phyloP scores from a whole-genome alignment of 2,797 vertebrate species.

The Mormyrus hasselquistii region DNA sequence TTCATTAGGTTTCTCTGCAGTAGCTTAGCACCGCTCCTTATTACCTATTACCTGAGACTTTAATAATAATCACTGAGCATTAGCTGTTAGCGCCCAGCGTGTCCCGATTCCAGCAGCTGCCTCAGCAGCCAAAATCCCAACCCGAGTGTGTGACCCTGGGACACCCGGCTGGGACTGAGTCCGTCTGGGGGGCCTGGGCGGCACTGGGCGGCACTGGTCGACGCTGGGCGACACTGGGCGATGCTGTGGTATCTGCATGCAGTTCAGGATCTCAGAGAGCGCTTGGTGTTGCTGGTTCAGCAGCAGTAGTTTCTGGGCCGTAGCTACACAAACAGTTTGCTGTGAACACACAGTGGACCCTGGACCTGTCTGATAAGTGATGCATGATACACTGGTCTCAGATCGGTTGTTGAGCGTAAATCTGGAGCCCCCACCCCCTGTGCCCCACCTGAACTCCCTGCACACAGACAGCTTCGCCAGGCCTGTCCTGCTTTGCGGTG shows the following conservation, averaged over 20 bases:
- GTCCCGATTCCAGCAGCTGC: background rate
- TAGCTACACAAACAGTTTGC: background rate
- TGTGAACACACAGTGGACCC: background rate
- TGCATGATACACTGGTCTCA: background rate
- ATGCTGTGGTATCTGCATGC: background rate
- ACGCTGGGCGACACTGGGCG: too few species aligned
- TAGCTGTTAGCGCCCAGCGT: background rate
- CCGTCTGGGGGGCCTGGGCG: background rate
- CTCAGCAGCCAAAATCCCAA: background rate
- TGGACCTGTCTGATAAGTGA: background rate
- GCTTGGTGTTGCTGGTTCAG: background rate
- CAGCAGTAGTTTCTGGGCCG: background rate
- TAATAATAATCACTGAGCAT: background rate
- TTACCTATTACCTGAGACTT: background rate
- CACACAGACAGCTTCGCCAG: constrained; percentile 33
- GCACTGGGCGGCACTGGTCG: too few species aligned
- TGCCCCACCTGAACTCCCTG: background rate
- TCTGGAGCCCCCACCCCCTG: background rate
- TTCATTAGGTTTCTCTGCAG: background rate
- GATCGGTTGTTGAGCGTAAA: background rate
- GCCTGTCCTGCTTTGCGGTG: constrained; percentile 34
- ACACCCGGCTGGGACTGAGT: background rate
- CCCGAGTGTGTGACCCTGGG: background rate
- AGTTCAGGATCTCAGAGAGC: background rate
- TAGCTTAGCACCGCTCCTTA: background rate